A percentile compares a stretch with the other conserved stretches of the same genome.
Conservation (phyloP, 1,140 invertebrate genomes). For the Drosophila burlai region DNA sequence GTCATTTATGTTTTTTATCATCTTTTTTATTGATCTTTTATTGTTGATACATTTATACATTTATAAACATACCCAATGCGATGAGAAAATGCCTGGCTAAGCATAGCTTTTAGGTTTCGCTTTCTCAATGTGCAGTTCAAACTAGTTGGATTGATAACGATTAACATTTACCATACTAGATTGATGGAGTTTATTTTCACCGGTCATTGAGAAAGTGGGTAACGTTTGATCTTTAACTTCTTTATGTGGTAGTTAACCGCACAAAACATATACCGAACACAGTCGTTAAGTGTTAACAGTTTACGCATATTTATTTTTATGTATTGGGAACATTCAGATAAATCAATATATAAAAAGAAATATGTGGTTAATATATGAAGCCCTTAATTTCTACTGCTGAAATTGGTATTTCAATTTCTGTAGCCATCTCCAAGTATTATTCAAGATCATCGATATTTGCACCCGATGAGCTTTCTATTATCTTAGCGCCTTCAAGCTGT, state of each 20-base stretch:
- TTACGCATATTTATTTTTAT: conserved; percentile 58
- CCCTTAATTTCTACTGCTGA: conserved; percentile 67
- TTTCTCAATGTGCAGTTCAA: conserved; percentile 1
- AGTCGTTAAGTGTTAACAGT: conserved; percentile 41
- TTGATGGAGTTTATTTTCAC: background rate
- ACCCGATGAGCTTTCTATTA: conserved; percentile 64
- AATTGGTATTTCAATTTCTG: conserved; percentile 56
- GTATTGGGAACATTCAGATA: conserved; percentile 53
- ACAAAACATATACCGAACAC: conserved; percentile 25
- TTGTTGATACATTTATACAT: conserved; percentile 11
- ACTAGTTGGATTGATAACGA: conserved; percentile 2
- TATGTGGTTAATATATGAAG: conserved; percentile 51
- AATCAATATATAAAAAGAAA: conserved; percentile 58
- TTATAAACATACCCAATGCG: conserved; percentile 12
- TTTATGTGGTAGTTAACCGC: background rate
- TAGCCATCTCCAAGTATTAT: conserved; percentile 61
- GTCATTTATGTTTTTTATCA: background rate
- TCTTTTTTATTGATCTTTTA: conserved; percentile 9
- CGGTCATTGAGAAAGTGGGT: background rate
- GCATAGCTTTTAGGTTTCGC: background rate
- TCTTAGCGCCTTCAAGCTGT: conserved; percentile 53
- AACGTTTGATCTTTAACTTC: conserved; percentile 8
- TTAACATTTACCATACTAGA: conserved; percentile 1
- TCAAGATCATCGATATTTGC: conserved; percentile 77
- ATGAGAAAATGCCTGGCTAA: conserved; percentile 13